These are phyloP conservation scores for Andrena bicolor DNA, from an alignment of 2,888 invertebrate genomes.

Conservation along the genomic window DNA sequence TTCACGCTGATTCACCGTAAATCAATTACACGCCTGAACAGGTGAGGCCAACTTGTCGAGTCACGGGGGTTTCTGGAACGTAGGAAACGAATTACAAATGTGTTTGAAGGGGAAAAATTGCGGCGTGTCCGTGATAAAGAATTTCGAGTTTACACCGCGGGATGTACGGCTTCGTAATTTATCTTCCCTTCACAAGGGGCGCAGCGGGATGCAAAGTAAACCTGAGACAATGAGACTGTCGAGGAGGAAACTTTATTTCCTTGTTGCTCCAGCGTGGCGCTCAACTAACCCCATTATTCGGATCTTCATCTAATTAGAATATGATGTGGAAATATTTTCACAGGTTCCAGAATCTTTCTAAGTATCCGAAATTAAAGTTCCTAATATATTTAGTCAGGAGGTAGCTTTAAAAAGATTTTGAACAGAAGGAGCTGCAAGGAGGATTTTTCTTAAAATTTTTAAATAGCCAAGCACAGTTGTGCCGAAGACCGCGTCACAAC, in stretches of 20 bases:
- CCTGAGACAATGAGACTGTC: conserved; percentile 35
- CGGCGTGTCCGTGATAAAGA: conserved; percentile 54
- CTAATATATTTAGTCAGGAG: not conserved
- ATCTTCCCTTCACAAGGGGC: conserved; percentile 59
- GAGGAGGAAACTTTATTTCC: conserved; percentile 17
- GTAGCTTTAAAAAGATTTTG: too few relatives aligned
- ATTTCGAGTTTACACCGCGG: conserved; percentile 67
- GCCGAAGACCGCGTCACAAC: too few relatives aligned
- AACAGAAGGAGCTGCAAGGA: too few relatives aligned
- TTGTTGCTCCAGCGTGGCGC: not conserved
- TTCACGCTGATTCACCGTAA: conserved; percentile 6
- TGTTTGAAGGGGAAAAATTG: conserved; percentile 15
- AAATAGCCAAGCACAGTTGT: too few relatives aligned
- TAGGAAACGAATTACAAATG: conserved; percentile 38
- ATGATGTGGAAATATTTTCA: not conserved
- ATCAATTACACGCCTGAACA: conserved; percentile 11
- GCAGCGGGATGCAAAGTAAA: conserved; percentile 47
- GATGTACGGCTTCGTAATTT: conserved; percentile 66
- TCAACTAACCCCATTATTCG: not conserved
- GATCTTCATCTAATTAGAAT: not conserved
- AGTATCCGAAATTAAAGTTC: not conserved
- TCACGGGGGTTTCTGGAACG: conserved; percentile 30
- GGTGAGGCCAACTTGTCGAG: conserved; percentile 11
- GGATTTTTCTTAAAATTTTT: too few relatives aligned
- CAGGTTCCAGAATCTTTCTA: not conserved